phyloP scores from a whole-genome alignment of 2,797 vertebrate species.

The Eleutherodactylus coqui region DNA sequence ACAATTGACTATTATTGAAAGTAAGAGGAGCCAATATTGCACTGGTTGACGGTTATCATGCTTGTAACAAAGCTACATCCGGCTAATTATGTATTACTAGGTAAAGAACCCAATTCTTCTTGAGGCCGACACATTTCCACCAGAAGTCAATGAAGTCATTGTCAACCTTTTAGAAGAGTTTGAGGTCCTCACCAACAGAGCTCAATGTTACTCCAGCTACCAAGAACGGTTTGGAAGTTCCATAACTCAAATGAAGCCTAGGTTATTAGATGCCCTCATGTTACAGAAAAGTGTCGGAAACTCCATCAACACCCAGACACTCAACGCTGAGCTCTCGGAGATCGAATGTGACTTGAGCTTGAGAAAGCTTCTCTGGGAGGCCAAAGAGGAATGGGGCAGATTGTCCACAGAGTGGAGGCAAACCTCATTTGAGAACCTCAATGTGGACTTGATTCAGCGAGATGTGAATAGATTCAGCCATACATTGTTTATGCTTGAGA shows the following conservation, averaged over 20 bases:
- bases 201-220: conserved; percentile 67
- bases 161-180: conserved; percentile 66
- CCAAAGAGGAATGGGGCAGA: conserved; percentile 69
- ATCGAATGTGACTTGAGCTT: conserved; percentile 71
- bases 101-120: conserved; percentile 70
- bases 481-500: conserved; percentile 70
- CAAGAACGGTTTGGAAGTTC: conserved; percentile 64
- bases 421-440: conserved; percentile 67
- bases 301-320: conserved; percentile 44
- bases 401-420: conserved; percentile 68
- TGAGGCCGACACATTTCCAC: conserved; percentile 57
- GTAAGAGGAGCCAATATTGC: no score
- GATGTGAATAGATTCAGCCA: conserved; percentile 70
- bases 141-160: conserved; percentile 68
- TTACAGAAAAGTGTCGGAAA: conserved; percentile 58
- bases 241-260: conserved; percentile 37
- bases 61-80: no score
- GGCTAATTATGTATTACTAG: conserved; percentile 58
- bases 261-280: conserved; percentile 53
- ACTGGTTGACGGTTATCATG: neutral
- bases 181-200: conserved; percentile 64
- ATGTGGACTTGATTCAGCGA: conserved; percentile 70
- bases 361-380: conserved; percentile 72
- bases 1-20: no score
- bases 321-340: conserved; percentile 69